Evolutionary conservation across 2,888 invertebrate genomes (phyloP), one percentile per base, ranked within the genome.

Genomic region (Sphecodes monilicornis): DNA sequence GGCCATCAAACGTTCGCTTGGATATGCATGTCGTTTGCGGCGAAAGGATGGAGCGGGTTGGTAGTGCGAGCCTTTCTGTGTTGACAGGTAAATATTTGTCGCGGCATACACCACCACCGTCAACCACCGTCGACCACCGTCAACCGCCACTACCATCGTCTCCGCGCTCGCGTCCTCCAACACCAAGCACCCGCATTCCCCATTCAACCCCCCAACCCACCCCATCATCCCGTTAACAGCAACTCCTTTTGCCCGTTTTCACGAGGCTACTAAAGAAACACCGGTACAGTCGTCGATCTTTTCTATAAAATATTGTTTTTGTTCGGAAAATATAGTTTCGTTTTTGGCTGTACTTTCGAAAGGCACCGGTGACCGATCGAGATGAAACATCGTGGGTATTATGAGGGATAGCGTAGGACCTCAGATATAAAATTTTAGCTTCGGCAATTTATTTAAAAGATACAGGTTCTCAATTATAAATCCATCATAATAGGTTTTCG

Each of bases 21-120:
- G 84, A 88, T 90, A 88, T 91, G 90, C 92, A 90, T 91, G 88
- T 92, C 91, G 92, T 92, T 91, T 92, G 91, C 89, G 91, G 90
- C 88, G 89, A 83, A 83, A 84, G 86, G 86, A 86, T 87, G 86
- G 89, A 89, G 73, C 84, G 86, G 87, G 88, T 87, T 85, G 88
- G 90, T 90, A 90, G 90, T 87, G 89, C 91, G 90, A 91, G 90
- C 90, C 90, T 87, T 89, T 89, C 89, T 90, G 86, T 94, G 93
- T 94, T 94, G 94, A 94, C 94, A 91, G 88, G 92, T 93, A 94
- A 94, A 94, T 94, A 94, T 94, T 94, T 94, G 93, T 93, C 91
- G 91, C 92, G 90, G 93, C 92, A 92, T 92, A 93, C 91, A 91
- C 92, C 91, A 92, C 91, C 91, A 91, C 89, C 89, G 91, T 91